Evolutionary conservation across 2,888 invertebrate species (phyloP), one percentile per base, ranked within the genome.

Genomic region (Tuta absoluta): DNA sequence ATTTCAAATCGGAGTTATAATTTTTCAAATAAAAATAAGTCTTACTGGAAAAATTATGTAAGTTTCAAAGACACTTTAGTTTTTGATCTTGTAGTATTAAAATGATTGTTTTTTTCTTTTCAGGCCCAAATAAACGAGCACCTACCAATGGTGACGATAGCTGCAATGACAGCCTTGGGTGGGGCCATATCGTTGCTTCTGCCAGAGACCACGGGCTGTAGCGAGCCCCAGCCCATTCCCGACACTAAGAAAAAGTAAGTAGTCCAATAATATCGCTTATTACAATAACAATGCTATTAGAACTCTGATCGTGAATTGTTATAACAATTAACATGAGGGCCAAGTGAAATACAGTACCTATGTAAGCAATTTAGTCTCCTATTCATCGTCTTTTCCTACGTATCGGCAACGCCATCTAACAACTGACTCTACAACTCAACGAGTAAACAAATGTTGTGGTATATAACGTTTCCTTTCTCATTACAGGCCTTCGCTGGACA

Each of bases 151-250:
- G 87, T 94, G 48, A 92, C 95, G 2, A 91, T 96, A 59, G 95
- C 96, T 1, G 92, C 92, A 8, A 92, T 94, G 72, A 95, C 96
- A 33, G 89, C 95, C 12, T 80, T 95, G 17, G 96, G 96, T 2
- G 96, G 96, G 2, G 84, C 94, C 41, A 93, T 95, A 53, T 94
- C 96, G 0, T 91, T 96, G 28, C 92, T 96, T 65, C 88, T 97
- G 61, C 96, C 96, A 0, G 97, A 97, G 86, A 96, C 96, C 2
- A 93, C 94, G 11, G 69, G 67, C 12, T 64, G 69, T 5, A 74
- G 74, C 45, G 73, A 80, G 21, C 56, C 41, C 3, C 65, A 69
- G n/a, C 68, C 75, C 2, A 66, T 66, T 0, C 64, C 69, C 10
- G 77, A 79, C 38, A 75, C 75, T 45, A 87, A 84, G 80, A 81